These are phyloP conservation scores for Loripinus fragilis DNA, from an alignment of 2,888 invertebrate species.

Conservation along the genomic window DNA sequence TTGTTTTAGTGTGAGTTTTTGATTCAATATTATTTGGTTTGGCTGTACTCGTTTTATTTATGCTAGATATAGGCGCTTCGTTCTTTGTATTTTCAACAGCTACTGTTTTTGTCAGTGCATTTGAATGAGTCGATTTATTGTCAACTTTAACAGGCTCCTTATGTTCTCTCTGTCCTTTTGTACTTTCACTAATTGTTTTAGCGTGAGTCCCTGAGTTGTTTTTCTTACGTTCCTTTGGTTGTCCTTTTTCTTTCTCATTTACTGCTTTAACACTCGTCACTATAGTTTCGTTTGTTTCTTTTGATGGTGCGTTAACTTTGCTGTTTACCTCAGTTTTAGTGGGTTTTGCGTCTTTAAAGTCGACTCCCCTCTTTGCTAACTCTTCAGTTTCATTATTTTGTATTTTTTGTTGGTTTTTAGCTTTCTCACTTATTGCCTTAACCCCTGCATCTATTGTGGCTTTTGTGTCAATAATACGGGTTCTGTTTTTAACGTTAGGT, in stretches of 20 bases:
- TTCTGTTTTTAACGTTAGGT: background rate
- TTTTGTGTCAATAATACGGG: background rate
- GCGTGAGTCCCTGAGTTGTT: background rate
- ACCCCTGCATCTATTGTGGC: background rate
- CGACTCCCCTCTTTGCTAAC: background rate
- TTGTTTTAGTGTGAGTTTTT: background rate
- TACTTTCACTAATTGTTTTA: background rate
- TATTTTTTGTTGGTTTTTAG: background rate
- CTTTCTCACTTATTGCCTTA: background rate
- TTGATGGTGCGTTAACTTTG: background rate
- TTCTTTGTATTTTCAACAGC: background rate
- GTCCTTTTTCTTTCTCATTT: background rate
- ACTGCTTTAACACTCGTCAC: background rate
- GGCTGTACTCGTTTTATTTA: too few relatives aligned
- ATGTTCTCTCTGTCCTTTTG: background rate
- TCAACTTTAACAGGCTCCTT: background rate
- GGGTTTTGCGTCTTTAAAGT: background rate
- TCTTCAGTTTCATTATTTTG: background rate
- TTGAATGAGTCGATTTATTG: background rate
- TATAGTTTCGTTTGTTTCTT: background rate
- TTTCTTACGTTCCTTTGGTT: slow-evolving; percentile 6
- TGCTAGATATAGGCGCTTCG: too few relatives aligned
- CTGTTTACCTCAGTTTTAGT: background rate
- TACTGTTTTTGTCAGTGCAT: background rate
- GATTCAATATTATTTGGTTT: too few relatives aligned